These are phyloP conservation scores for Dissostichus mawsoni DNA, from an alignment of 2,113 vertebrate genomes.

Conservation along the genomic window DNA sequence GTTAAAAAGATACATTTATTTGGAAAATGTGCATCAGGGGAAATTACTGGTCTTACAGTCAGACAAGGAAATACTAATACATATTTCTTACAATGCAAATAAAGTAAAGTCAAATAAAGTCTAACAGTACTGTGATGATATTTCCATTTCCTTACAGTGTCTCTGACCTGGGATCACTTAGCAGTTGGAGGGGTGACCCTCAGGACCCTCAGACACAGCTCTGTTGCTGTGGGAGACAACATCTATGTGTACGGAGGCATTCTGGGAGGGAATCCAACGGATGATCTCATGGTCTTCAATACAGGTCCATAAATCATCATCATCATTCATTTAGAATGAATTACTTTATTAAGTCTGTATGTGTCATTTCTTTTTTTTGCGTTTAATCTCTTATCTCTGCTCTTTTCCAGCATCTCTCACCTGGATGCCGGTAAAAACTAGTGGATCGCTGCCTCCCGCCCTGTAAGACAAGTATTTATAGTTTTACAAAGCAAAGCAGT, in stretches of 20 bases:
- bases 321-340: background rate
- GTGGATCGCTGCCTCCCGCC: conserved; percentile 70
- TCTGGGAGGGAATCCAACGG: conserved; percentile 49
- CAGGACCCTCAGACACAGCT: conserved; percentile 72
- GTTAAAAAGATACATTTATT: background rate
- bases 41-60: too few species aligned
- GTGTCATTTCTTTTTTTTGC: too few species aligned
- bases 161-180: conserved; percentile 77
- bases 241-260: conserved; percentile 78
- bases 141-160: conserved; percentile 60
- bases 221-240: conserved; percentile 72
- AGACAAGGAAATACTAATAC: too few species aligned
- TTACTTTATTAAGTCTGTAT: too few species aligned
- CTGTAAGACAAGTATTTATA: conserved; percentile 66
- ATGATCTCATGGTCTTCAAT: conserved; percentile 82
- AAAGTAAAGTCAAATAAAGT: background rate
- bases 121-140: background rate
- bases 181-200: conserved; percentile 61
- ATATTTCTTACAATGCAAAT: too few species aligned
- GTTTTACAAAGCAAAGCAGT: background rate
- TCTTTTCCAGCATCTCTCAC: conserved; percentile 78
- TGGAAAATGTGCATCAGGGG: too few species aligned
- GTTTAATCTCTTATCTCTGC: background rate
- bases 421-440: conserved; percentile 83
- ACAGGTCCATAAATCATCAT: conserved; percentile 66